Conservation (phyloP, 2,113 vertebrate species). For the Oncorhynchus clarkii region DNA sequence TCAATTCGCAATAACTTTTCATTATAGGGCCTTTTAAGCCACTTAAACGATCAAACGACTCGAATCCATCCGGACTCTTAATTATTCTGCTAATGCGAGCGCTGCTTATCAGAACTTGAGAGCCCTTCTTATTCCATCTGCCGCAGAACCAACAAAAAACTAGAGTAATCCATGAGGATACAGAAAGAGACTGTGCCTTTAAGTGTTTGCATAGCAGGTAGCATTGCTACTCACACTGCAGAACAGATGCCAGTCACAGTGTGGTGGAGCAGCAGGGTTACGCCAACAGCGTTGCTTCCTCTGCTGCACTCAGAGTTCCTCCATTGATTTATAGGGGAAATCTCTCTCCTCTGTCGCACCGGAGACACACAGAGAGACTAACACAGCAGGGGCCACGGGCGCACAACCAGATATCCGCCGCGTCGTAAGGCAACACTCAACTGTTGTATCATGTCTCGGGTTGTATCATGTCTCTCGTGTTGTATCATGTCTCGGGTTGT, state of each 20-base stretch:
- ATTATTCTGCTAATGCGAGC: not conserved
- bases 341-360: not conserved
- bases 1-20: not conserved
- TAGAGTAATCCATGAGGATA: not conserved
- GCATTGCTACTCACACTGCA: not conserved
- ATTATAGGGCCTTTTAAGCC: not conserved
- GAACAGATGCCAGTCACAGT: not conserved
- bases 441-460: no score
- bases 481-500: no score
- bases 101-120: not conserved
- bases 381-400: not conserved
- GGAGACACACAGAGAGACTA: not conserved
- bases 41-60: not conserved
- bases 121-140: no score
- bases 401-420: not conserved
- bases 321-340: not conserved
- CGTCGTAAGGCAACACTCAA: not conserved
- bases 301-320: not conserved
- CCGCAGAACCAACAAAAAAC: no score
- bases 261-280: not conserved
- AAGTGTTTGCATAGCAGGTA: not conserved
- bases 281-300: not conserved
- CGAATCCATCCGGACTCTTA: not conserved
- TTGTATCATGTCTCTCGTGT: no score
- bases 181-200: not conserved